Evolutionary conservation across 2,888 invertebrate genomes (phyloP).

Genomic region (Esperia sulphurella): DNA sequence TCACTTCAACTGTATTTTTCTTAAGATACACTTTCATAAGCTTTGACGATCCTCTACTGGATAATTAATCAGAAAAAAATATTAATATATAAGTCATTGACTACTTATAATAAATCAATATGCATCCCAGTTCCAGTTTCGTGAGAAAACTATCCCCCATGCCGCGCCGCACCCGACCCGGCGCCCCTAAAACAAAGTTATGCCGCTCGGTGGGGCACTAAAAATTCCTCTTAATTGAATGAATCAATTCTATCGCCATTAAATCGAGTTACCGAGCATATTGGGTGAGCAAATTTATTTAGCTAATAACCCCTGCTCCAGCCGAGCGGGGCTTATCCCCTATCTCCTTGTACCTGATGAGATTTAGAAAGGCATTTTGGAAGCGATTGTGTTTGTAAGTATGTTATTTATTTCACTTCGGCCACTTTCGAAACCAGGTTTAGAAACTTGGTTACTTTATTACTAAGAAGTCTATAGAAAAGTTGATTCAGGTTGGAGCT

Average conservation of each 20-base stretch:
- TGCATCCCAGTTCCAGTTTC: constrained; percentile 43
- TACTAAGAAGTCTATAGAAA: no score
- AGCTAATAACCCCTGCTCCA: constrained; percentile 67
- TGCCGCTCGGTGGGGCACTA: constrained; percentile 69
- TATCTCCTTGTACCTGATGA: constrained; percentile 5
- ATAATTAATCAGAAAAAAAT: no score
- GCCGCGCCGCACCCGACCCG: constrained; percentile 12
- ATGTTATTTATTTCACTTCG: no score
- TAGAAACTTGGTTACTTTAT: no score
- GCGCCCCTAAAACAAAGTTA: constrained; percentile 71
- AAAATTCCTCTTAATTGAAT: constrained; percentile 79
- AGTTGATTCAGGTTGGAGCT: no score
- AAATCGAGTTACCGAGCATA: constrained; percentile 79
- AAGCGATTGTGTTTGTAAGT: background rate
- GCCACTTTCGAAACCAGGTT: no score
- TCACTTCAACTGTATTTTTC: no score
- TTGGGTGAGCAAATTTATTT: constrained; percentile 78
- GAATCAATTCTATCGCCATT: constrained; percentile 79
- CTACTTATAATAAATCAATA: constrained; percentile 53
- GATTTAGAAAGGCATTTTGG: constrained; percentile 2
- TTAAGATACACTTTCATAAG: no score
- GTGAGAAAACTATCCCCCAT: constrained; percentile 68
- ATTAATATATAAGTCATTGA: no score
- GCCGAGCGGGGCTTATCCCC: constrained; percentile 50
- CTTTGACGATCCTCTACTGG: no score